phyloP scores from a whole-genome alignment of 2,888 invertebrate species.

The Spilarctia lutea region DNA sequence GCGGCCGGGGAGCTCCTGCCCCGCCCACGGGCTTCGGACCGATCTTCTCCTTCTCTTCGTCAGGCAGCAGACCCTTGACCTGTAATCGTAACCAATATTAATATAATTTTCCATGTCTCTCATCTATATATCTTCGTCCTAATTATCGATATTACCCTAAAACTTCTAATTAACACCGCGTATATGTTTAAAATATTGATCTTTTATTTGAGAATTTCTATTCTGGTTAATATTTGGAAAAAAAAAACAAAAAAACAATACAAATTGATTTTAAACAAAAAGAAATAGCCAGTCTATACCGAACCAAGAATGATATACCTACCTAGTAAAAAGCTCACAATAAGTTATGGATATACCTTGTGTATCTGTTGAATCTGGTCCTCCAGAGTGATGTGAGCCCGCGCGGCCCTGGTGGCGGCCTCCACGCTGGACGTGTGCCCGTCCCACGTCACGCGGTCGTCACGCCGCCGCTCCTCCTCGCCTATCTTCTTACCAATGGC shows the following conservation, averaged over 20 bases:
- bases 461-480: conserved; percentile 94
- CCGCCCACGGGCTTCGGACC: conserved; percentile 93
- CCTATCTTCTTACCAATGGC: conserved; percentile 99
- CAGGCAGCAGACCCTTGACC: conserved; percentile 95
- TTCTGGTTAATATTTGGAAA: too few relatives aligned
- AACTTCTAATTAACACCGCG: too few relatives aligned
- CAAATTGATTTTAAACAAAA: too few relatives aligned
- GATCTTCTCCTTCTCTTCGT: conserved; percentile 98
- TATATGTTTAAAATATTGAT: too few relatives aligned
- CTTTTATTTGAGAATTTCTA: too few relatives aligned
- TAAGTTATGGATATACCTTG: conserved; percentile 86
- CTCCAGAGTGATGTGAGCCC: conserved; percentile 97
- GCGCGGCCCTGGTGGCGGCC: conserved; percentile 96
- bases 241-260: too few relatives aligned
- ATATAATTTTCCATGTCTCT: too few relatives aligned
- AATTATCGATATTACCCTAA: too few relatives aligned
- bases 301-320: neutral
- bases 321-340: neutral
- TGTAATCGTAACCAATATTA: conserved; percentile 31
- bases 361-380: conserved; percentile 99
- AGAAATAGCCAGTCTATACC: neutral
- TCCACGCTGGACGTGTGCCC: conserved; percentile 99
- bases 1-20: conserved; percentile 47
- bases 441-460: conserved; percentile 98
- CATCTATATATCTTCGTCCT: too few relatives aligned